A percentile compares a stretch with the other conserved stretches of the same genome.
phyloP scores from a whole-genome alignment of 1,140 invertebrate species.

The Cotesia typhae region DNA sequence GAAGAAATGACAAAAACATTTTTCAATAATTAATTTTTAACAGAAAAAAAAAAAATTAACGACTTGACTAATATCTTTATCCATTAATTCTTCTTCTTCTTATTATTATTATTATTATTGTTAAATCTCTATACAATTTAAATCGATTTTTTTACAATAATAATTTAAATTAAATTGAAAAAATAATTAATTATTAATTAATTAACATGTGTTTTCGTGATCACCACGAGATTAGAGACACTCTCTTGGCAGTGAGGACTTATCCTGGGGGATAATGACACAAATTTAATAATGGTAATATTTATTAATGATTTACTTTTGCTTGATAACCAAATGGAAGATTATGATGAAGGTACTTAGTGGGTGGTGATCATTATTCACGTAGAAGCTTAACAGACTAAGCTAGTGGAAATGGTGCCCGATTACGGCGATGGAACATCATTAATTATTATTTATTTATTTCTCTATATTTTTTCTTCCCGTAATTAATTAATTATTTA shows the following conservation, averaged over 20 bases:
- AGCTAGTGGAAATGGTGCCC: background rate
- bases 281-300: background rate
- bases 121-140: no score
- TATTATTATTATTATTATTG: background rate
- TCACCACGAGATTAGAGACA: background rate
- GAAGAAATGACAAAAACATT: no score
- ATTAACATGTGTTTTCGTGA: background rate
- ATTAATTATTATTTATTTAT: conserved; percentile 1
- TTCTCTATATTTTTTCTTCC: no score
- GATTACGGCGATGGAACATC: background rate
- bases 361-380: background rate
- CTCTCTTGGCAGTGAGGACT: conserved; percentile 21
- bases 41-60: no score
- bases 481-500: background rate
- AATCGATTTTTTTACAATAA: background rate
- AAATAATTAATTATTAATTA: conserved; percentile 5
- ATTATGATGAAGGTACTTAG: no score
- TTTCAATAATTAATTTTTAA: no score
- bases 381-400: background rate
- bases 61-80: no score
- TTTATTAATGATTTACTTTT: background rate
- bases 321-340: no score
- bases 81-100: no score
- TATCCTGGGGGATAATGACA: background rate
- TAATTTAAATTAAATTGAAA: background rate